Base-by-base conservation (phyloP, 2,888 invertebrate genomes). In the Epirrhoe tristata region DNA sequence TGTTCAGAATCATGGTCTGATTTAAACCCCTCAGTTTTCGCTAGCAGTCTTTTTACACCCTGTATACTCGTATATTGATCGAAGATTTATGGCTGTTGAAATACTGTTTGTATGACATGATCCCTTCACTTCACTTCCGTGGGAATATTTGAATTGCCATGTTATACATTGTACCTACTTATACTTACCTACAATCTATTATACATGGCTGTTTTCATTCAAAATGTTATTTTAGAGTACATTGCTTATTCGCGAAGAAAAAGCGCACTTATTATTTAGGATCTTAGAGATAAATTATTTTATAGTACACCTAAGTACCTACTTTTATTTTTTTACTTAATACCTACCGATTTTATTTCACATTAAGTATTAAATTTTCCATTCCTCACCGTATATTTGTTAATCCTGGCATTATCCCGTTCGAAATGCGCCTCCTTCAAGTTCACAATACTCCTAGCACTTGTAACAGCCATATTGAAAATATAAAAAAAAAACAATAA, bases 341-440 rank as follows among this genome's bases (percentile, higher is more conserved):
- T 24, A 2, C 24, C 24, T 24, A 2, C 24, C 3, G 1, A 36
- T 36, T 6, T 36, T 36, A 36, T 10, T 36, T 36, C 5, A 14
- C 7, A 46, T 16, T 12, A 46, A n/a, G n/a, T 1, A 14, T 46
- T 14, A 43, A 43, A 6, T 43, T 16, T 24, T 60, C 5, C 14
- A 6, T 50, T 31, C n/a, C 81, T 85, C 79, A 93, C 93, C 88
- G 93, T 93, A 74, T 93, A 93, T 84, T 93, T 93, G 69, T 89
- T 78, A 81, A 88, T 85, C 83, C 90, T 85, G 54, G 84, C 89
- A 87, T 90, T 90, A 77, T 91, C 91, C 71, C 83, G 87, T 70
- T 89, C 89, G 72, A 93, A 93, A 79, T 86, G 91, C 46, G 84
- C 85, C 72, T 92, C 88, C 78, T 93, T 91, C 78, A 92, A 77